These are phyloP conservation scores for Gerris buenoi DNA, from an alignment of 1,140 invertebrate genomes.

Conservation along the genomic window DNA sequence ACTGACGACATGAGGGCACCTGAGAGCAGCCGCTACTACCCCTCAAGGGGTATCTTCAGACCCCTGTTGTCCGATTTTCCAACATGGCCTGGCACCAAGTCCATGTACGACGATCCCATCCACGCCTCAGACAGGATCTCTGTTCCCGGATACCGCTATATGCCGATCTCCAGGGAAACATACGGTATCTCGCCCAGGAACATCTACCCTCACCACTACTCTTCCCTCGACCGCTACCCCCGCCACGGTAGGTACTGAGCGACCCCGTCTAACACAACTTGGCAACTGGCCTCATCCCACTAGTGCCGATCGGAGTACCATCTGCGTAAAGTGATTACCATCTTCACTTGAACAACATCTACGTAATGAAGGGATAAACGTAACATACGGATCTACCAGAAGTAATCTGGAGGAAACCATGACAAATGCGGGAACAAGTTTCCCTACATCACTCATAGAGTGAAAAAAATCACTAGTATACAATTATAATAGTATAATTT, in stretches of 20 bases:
- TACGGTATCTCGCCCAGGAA: conserved; percentile 73
- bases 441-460: too few species aligned
- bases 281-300: not conserved
- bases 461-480: too few species aligned
- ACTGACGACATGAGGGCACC: conserved; percentile 78
- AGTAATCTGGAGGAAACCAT: too few species aligned
- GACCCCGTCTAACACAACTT: conserved; percentile 10
- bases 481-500: too few species aligned
- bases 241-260: conserved; percentile 57
- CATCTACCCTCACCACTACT: conserved; percentile 72
- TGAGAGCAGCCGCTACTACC: conserved; percentile 48
- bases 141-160: conserved; percentile 71
- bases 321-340: not conserved
- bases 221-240: conserved; percentile 53
- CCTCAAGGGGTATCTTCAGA: conserved; percentile 47
- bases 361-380: too few species aligned
- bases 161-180: conserved; percentile 70
- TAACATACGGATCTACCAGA: too few species aligned
- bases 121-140: conserved; percentile 64
- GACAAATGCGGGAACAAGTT: too few species aligned
- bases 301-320: not conserved
- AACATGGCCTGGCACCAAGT: conserved; percentile 58
- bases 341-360: not conserved
- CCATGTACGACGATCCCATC: conserved; percentile 67
- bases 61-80: conserved; percentile 36